These are phyloP conservation scores for Gortyna flavago DNA, from an alignment of 2,888 invertebrate genomes.

Conservation along the genomic window DNA sequence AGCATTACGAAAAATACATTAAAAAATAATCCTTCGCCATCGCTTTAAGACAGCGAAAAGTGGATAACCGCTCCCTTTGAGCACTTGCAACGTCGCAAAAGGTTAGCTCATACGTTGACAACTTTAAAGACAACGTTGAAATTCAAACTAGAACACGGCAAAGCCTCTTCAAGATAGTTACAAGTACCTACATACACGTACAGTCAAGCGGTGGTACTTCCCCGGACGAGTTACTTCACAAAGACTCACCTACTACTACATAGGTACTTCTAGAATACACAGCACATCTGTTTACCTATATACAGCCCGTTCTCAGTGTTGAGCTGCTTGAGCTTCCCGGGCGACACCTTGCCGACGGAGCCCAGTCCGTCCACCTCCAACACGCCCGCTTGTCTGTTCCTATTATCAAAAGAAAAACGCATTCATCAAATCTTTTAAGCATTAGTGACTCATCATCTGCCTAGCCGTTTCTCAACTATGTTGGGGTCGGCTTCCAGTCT, in stretches of 20 bases:
- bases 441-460: no score
- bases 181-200: neutral
- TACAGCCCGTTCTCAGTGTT: constrained; percentile 97
- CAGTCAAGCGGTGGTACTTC: neutral
- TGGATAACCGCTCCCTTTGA: rapidly evolving
- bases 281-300: constrained; percentile 91
- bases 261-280: neutral
- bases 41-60: neutral
- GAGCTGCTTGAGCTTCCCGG: constrained; percentile 95
- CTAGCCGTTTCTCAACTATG: no score
- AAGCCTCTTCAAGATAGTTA: neutral
- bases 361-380: constrained; percentile 97
- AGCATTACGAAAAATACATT: neutral
- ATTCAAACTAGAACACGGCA: neutral
- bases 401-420: constrained; percentile 77
- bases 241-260: neutral
- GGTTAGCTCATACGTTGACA: neutral
- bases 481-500: no score
- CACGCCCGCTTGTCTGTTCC: constrained; percentile 96
- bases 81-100: neutral
- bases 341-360: constrained; percentile 94
- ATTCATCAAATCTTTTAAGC: neutral
- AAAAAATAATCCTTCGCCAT: no score
- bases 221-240: neutral
- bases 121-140: neutral